A percentile compares a stretch with the other conserved stretches of the same genome.
Evolutionary conservation across 2,797 vertebrate genomes (phyloP).

Genomic region (Diceros bicornis): DNA sequence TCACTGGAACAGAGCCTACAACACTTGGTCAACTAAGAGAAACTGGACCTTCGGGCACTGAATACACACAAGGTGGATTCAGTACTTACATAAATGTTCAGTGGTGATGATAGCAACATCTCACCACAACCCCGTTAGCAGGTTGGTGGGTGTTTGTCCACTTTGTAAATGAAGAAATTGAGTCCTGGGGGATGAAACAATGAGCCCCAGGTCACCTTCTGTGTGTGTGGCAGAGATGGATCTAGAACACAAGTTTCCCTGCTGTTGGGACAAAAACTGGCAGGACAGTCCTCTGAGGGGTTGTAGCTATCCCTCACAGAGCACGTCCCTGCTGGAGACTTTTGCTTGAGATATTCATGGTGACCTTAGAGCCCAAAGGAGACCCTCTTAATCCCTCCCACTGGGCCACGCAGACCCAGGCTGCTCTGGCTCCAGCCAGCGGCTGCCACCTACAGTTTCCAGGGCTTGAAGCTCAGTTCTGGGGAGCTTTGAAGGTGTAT

Average conservation of each 20-base stretch:
- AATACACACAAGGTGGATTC: no score
- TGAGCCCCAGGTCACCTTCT: background rate
- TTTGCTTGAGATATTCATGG: background rate
- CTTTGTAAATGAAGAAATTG: background rate
- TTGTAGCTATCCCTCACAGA: background rate
- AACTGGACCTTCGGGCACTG: background rate
- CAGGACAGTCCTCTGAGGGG: background rate
- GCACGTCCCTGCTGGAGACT: background rate
- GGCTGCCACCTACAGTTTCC: background rate
- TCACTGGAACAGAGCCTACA: background rate
- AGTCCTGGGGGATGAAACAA: background rate
- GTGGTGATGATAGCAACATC: background rate
- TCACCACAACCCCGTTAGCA: no score
- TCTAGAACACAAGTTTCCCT: background rate
- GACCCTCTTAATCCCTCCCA: background rate
- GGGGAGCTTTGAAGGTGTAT: background rate
- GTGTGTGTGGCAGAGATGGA: background rate
- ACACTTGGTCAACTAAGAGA: background rate
- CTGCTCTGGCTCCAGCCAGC: background rate
- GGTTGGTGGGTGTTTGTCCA: background rate
- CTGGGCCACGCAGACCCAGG: background rate
- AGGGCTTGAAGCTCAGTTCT: background rate
- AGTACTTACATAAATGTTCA: background rate
- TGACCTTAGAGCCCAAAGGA: background rate
- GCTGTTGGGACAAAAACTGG: background rate